Conservation (phyloP, 2,888 invertebrate genomes). For the Euclidia mi region DNA sequence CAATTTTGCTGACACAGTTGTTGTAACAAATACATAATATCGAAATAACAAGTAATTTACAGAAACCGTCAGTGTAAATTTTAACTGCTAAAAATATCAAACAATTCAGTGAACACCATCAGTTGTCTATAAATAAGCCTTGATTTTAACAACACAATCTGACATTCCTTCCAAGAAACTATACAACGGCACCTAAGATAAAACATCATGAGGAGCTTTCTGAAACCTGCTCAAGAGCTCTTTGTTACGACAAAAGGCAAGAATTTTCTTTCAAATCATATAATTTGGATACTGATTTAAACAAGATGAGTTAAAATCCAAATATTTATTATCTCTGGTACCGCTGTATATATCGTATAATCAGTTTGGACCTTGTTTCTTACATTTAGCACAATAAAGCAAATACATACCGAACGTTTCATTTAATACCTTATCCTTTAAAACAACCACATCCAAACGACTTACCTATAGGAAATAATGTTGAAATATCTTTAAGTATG, state of each 20-base stretch:
- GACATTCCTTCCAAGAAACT: neutral
- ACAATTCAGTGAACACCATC: neutral
- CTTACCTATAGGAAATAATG: constrained; percentile 57
- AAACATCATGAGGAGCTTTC: no score
- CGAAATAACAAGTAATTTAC: no score
- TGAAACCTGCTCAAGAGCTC: no score
- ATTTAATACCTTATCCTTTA: constrained; percentile 49
- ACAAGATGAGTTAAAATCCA: neutral
- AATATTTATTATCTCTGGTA: constrained; percentile 3
- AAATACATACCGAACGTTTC: constrained; percentile 43
- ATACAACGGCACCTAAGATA: constrained; percentile 7
- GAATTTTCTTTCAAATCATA: no score
- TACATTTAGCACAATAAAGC: constrained; percentile 55
- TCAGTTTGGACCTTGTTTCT: constrained; percentile 32
- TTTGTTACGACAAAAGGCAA: no score
- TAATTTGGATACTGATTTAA: no score
- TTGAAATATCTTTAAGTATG: no score
- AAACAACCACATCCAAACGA: constrained; percentile 53
- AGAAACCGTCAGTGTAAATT: no score
- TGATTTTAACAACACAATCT: neutral
- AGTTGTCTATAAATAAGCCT: constrained; percentile 20
- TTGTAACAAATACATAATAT: neutral
- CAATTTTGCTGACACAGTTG: neutral
- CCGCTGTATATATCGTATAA: constrained; percentile 20
- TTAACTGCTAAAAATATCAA: no score